Evolutionary conservation across 2,797 vertebrate genomes (phyloP).

Genomic region (Chelon labrosus): DNA sequence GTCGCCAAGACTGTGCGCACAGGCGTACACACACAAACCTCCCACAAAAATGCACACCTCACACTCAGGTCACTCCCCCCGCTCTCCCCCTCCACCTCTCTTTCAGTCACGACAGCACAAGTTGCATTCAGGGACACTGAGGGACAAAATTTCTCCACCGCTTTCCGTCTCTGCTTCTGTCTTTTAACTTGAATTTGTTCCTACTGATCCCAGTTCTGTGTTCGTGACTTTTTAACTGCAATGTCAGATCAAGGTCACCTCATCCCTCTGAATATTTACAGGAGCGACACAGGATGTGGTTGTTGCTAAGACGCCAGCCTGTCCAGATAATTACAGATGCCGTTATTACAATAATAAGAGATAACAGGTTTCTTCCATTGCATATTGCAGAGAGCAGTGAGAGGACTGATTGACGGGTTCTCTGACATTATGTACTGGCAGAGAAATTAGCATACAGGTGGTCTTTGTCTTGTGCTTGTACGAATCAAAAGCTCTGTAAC

Average conservation of each 20-base stretch:
- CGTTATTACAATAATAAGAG: constrained; percentile 20
- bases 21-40: constrained; percentile 30
- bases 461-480: constrained; percentile 3
- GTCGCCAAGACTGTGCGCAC: constrained; percentile 57
- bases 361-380: constrained; percentile 28
- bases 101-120: constrained; percentile 66
- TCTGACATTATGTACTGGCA: constrained; percentile 16
- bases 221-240: constrained; percentile 52
- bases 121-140: constrained; percentile 55
- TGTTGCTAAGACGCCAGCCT: constrained; percentile 42
- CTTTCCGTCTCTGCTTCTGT: constrained; percentile 28
- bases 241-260: constrained; percentile 74
- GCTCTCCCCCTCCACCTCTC: neutral
- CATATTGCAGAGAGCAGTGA: neutral
- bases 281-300: constrained; percentile 34
- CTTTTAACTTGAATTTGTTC: constrained; percentile 27
- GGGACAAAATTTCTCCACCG: constrained; percentile 41
- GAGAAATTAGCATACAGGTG: neutral
- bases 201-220: constrained; percentile 25
- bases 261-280: constrained; percentile 46
- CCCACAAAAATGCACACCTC: constrained; percentile 58
- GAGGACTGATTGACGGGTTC: constrained; percentile 18
- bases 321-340: constrained; percentile 38
- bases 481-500: neutral
- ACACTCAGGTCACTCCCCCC: constrained; percentile 51